A percentile compares a stretch with the other conserved stretches of the same genome.
These are phyloP conservation scores for Laticauda colubrina DNA, from an alignment of 2,113 vertebrate genomes.

Conservation along the genomic window DNA sequence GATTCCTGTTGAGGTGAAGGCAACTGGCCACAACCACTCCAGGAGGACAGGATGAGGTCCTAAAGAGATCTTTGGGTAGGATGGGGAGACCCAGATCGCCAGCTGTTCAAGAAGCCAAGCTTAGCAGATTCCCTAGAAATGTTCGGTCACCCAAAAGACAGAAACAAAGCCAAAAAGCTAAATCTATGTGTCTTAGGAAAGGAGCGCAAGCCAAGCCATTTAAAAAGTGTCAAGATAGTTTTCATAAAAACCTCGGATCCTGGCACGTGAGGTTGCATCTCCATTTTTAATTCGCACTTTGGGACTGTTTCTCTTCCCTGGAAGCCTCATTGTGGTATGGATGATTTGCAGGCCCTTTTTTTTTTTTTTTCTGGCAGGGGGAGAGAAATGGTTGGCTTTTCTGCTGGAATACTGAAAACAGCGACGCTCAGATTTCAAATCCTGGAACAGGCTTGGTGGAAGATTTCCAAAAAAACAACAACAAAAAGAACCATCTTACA, in stretches of 20 bases:
- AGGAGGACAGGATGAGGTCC: neutral
- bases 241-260: constrained; percentile 37
- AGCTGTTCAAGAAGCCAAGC: constrained; percentile 8
- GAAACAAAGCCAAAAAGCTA: constrained; percentile 22
- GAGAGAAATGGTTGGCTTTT: neutral
- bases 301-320: neutral
- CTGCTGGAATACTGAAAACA: neutral
- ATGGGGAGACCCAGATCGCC: neutral
- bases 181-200: constrained; percentile 41
- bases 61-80: neutral
- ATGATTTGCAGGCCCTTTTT: neutral
- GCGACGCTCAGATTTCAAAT: neutral
- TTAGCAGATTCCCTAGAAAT: constrained; percentile 29
- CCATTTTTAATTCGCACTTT: neutral
- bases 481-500: neutral
- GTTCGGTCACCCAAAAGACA: constrained; percentile 29
- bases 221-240: constrained; percentile 41
- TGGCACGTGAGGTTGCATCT: neutral
- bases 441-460: neutral
- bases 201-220: constrained; percentile 49
- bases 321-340: neutral
- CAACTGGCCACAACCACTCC: neutral
- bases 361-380: neutral
- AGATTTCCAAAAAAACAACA: neutral
- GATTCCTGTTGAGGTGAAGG: neutral